Evolutionary conservation across 2,888 invertebrate genomes (phyloP).

Genomic region (Scrobipalpa atriplicella): DNA sequence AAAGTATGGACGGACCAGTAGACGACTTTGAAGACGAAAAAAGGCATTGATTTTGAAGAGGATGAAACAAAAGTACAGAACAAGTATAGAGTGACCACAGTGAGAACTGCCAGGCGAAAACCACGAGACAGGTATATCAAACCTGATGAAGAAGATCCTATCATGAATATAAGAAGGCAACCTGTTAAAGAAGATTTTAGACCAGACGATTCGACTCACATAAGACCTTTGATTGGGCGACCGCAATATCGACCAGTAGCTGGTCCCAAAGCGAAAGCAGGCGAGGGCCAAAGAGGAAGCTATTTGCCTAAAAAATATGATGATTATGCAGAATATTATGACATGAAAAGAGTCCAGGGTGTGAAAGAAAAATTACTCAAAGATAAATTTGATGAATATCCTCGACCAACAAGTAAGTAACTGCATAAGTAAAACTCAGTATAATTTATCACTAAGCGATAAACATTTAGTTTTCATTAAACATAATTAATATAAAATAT

Average conservation of each 20-base stretch:
- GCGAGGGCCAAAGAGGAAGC: neutral
- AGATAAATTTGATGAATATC: neutral
- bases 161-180: conserved; percentile 27
- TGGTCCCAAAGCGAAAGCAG: neutral
- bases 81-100: conserved; percentile 40
- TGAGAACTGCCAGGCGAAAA: conserved; percentile 52
- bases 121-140: conserved; percentile 52
- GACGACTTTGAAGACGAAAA: conserved; percentile 44
- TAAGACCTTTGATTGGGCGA: neutral
- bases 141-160: conserved; percentile 18
- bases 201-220: neutral
- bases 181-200: conserved; percentile 20
- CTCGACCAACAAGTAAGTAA: neutral
- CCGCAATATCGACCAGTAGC: neutral
- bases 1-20: conserved; percentile 21
- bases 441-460: too few relatives aligned
- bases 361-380: conserved; percentile 54
- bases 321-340: conserved; percentile 63
- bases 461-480: too few relatives aligned
- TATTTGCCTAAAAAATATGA: conserved; percentile 38
- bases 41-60: conserved; percentile 43
- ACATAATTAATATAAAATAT: too few relatives aligned
- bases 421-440: too few relatives aligned
- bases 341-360: conserved; percentile 60
- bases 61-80: conserved; percentile 37